These are phyloP conservation scores for Teinopalpus imperialis DNA, from an alignment of 2,888 invertebrate species.

Conservation along the genomic window DNA sequence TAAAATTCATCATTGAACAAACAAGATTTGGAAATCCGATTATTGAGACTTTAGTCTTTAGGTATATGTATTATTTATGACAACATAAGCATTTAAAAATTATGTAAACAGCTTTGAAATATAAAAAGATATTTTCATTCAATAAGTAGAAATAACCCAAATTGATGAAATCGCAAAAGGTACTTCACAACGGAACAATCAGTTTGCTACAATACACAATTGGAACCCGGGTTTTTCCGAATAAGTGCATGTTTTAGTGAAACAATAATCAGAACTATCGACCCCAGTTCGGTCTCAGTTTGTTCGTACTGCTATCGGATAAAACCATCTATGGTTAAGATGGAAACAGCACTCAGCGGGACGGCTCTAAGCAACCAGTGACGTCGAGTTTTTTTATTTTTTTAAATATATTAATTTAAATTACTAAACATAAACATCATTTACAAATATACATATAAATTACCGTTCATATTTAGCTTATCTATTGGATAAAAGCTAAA, in stretches of 20 bases:
- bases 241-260: conserved; percentile 41
- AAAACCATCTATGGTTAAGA: conserved; percentile 78
- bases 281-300: conserved; percentile 44
- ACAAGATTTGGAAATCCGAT: too few species aligned
- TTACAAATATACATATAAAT: too few species aligned
- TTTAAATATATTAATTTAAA: background rate
- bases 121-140: too few species aligned
- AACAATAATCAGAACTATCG: conserved; percentile 50
- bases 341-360: conserved; percentile 70
- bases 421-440: too few species aligned
- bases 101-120: too few species aligned
- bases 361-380: conserved; percentile 39
- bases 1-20: too few species aligned
- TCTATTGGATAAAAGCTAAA: too few species aligned
- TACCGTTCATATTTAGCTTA: too few species aligned
- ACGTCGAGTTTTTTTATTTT: background rate
- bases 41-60: too few species aligned
- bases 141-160: conserved; percentile 10
- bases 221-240: conserved; percentile 22
- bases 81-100: too few species aligned
- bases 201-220: conserved; percentile 25
- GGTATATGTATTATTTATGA: too few species aligned
- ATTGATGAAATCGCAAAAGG: conserved; percentile 6
- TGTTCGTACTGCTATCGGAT: conserved; percentile 53
- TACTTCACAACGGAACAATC: conserved; percentile 13